Percentiles rank a stretch among this genome's conserved stretches.
These are phyloP conservation scores for Papilio elwesi DNA, from an alignment of 2,888 invertebrate genomes.

Conservation along the genomic window DNA sequence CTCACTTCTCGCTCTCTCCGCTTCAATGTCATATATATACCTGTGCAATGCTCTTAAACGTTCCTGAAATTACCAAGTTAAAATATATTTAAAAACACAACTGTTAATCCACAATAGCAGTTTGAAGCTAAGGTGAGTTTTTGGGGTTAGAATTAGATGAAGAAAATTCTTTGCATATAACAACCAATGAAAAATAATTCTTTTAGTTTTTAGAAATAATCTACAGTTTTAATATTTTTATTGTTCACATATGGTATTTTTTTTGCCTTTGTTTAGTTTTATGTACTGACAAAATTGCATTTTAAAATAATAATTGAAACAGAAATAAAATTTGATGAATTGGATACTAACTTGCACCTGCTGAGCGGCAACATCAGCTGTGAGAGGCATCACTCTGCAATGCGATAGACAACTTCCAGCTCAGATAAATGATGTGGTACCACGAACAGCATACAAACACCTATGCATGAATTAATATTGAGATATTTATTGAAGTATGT, in stretches of 20 bases:
- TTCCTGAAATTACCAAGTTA: conserved; percentile 87
- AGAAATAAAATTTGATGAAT: background rate
- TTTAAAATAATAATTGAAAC: background rate
- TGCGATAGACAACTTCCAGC: conserved; percentile 77
- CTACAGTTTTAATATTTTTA: no score
- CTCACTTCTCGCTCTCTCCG: conserved; percentile 91
- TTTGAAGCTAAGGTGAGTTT: no score
- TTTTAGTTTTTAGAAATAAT: no score
- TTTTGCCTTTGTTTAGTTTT: no score
- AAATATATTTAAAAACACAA: no score
- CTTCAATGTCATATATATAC: conserved; percentile 91
- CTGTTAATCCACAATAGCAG: no score
- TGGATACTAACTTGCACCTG: conserved; percentile 81
- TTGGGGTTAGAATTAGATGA: no score
- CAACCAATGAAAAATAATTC: no score
- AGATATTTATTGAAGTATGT: background rate
- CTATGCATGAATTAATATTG: conserved; percentile 50
- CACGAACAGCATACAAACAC: conserved; percentile 76
- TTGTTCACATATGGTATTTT: no score
- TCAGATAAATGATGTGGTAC: conserved; percentile 80
- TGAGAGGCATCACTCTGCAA: conserved; percentile 88
- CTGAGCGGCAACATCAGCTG: conserved; percentile 90
- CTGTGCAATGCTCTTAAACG: conserved; percentile 90
- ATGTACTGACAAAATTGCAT: no score
- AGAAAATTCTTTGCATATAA: no score